Evolutionary conservation across 92 coral and sea anemone species (phyloP), one percentile per base, ranked within the genome.

Genomic region (Bergia sp.): DNA sequence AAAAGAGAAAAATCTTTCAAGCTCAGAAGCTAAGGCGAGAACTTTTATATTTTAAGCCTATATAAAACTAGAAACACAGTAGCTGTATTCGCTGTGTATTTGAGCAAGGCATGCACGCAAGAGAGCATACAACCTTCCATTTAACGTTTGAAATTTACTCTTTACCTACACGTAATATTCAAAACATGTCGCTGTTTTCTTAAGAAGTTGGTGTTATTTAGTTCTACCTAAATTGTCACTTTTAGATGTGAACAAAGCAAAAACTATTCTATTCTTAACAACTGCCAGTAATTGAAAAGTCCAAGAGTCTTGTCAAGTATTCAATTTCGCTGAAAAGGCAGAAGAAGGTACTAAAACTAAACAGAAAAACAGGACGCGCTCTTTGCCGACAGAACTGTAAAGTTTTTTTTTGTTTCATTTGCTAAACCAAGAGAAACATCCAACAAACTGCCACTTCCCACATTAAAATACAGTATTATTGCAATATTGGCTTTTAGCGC

Each of bases 391-490:
- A 50, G 12, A 23, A 57, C 77, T 65, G 53, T 29, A 49, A 44
- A 36, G 43, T 76, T 47, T 84, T 36, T 3, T 36, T 13, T 45
- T 69, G 2, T 44, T 66, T 69, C 43, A 15, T 40, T 45, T 83
- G 61, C 45, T 1, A 43, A 47, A 43, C 65, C 37, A 71, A 37
- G 78, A 15, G 8, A 20, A 13, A 29, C 37, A 50, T 49, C 82
- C 0, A 20, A 0, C 78, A 29, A 84, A 82, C 66, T 73, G 61
- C 65, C 87, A 15, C 20, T 71, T 84, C 77, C 64, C 43, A 13
- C 53, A 84, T 12, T 13, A 49, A 84, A 84, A 71, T 23, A 72
- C 43, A 73, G 87, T 43, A 84, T 45, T 84, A 36, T 29, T 29
- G 29, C 29, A 29, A 29, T 29, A 29, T 20, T 45, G 37, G 20